These are phyloP conservation scores for Crepidodera aurea DNA, from an alignment of 2,888 invertebrate genomes.

Conservation along the genomic window DNA sequence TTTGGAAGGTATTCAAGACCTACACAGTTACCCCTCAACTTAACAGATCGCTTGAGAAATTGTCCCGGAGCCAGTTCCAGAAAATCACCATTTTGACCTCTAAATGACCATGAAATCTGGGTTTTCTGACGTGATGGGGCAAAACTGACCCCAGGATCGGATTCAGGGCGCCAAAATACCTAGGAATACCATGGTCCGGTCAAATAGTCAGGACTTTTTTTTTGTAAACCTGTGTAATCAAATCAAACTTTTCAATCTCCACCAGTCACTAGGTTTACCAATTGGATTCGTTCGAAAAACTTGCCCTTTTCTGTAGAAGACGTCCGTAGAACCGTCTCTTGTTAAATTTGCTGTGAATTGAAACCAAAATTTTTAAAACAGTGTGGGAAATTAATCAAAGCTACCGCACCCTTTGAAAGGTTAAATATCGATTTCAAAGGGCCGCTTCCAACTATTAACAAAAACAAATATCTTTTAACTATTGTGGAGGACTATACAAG, in stretches of 20 bases:
- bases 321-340: too few relatives aligned
- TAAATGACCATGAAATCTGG: neutral
- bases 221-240: neutral
- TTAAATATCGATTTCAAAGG: too few relatives aligned
- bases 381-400: slow-evolving; percentile 9
- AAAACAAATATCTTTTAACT: slow-evolving; percentile 16
- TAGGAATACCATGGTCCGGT: neutral
- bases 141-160: slow-evolving; percentile 1
- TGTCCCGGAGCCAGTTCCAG: neutral
- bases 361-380: too few relatives aligned
- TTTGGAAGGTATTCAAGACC: neutral
- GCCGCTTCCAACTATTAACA: neutral
- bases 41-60: neutral
- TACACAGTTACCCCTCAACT: neutral
- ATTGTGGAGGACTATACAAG: slow-evolving; percentile 22
- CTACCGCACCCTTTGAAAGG: too few relatives aligned
- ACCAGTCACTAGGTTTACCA: too few relatives aligned
- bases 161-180: slow-evolving; percentile 1
- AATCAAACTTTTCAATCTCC: too few relatives aligned
- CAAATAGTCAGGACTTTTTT: neutral
- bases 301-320: too few relatives aligned
- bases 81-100: neutral
- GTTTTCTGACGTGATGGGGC: neutral
- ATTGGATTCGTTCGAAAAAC: too few relatives aligned
- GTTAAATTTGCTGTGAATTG: too few relatives aligned